Conservation (phyloP, 2,113 vertebrate genomes). For the Theristicus caerulescens region DNA sequence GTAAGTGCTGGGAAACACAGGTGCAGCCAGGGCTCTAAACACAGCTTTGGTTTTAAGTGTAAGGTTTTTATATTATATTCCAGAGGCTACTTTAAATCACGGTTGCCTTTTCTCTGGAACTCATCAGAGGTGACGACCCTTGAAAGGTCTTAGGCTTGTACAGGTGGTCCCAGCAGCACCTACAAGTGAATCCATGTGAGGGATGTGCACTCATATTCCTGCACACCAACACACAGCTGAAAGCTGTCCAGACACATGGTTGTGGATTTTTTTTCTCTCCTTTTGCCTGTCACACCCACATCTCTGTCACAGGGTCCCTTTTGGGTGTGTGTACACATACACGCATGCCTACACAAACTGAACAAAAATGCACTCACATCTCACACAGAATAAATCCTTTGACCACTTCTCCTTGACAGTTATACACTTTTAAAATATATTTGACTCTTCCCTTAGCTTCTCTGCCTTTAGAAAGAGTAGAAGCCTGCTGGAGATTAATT, state of each 20-base stretch:
- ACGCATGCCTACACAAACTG: neutral
- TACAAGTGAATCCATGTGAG: neutral
- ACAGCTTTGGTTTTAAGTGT: neutral
- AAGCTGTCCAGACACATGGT: neutral
- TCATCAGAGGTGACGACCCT: neutral
- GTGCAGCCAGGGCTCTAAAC: neutral
- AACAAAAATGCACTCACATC: slow-evolving; percentile 40
- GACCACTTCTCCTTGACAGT: slow-evolving; percentile 63
- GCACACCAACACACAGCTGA: neutral
- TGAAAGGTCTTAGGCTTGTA: neutral
- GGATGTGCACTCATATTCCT: neutral
- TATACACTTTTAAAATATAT: slow-evolving; percentile 81
- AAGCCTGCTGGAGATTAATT: slow-evolving; percentile 82
- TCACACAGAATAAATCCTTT: slow-evolving; percentile 65
- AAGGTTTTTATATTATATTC: neutral
- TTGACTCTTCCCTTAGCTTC: slow-evolving; percentile 78
- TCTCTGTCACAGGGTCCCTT: neutral
- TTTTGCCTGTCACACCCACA: neutral
- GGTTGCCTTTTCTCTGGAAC: neutral
- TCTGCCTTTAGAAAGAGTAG: slow-evolving; percentile 66
- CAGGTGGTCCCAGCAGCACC: neutral
- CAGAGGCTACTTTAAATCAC: neutral
- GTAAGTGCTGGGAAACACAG: neutral
- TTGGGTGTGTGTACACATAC: neutral
- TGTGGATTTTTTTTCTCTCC: neutral